Percentiles rank a stretch among this genome's conserved stretches.
Evolutionary conservation across 2,113 vertebrate genomes (phyloP).

Genomic region (Pterophyllum scalare): DNA sequence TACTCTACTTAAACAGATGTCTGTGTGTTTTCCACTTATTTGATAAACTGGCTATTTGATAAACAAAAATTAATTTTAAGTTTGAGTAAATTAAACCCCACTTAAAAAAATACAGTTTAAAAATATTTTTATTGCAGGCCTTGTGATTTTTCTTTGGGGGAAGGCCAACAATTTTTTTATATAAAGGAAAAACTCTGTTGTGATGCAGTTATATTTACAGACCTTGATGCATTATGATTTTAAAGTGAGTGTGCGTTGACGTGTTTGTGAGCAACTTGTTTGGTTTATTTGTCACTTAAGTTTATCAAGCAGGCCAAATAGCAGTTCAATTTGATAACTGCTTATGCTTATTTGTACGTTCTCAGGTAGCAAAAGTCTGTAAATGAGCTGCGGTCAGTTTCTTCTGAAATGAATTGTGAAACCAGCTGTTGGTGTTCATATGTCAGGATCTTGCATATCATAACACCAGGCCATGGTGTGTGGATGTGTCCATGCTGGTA

Average conservation of each 20-base stretch:
- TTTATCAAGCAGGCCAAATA: neutral
- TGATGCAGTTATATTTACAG: neutral
- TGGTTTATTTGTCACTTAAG: neutral
- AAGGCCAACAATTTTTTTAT: neutral
- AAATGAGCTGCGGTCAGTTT: neutral
- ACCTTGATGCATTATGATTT: neutral
- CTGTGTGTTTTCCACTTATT: too few species aligned
- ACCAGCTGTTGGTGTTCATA: constrained; percentile 1
- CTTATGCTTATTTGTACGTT: neutral
- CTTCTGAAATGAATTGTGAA: neutral
- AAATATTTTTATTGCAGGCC: neutral
- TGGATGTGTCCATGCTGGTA: neutral
- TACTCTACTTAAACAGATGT: too few species aligned
- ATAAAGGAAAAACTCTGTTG: neutral
- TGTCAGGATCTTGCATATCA: constrained; percentile 7
- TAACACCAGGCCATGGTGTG: neutral
- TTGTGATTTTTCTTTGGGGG: neutral
- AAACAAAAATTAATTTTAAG: neutral
- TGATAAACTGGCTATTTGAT: neutral
- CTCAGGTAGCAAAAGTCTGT: constrained; percentile 1
- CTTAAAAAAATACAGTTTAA: neutral
- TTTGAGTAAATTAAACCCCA: neutral
- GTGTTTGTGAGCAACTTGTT: neutral
- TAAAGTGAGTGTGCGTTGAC: neutral
- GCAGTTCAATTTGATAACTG: neutral